Conservation (phyloP, 2,888 invertebrate genomes). For the Lepidocyrtinus sp. region DNA sequence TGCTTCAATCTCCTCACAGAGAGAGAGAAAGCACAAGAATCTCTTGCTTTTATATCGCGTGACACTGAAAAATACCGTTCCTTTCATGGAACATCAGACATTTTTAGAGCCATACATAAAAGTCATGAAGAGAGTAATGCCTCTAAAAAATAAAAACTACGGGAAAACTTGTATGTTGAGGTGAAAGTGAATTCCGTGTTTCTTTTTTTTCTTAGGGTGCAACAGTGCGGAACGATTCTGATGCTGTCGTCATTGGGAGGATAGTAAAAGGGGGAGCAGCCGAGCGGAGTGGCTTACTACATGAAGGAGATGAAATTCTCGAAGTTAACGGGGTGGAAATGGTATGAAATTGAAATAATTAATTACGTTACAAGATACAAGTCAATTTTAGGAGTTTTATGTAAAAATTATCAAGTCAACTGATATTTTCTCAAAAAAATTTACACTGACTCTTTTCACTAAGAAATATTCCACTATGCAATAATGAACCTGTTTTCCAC, state of each 20-base stretch:
- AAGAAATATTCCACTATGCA: no score
- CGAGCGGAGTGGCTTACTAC: constrained; percentile 93
- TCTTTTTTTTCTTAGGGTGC: constrained; percentile 55
- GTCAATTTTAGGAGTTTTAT: no score
- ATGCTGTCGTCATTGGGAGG: constrained; percentile 95
- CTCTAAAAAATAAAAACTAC: neutral
- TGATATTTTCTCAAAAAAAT: no score
- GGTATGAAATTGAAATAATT: no score
- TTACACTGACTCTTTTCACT: no score
- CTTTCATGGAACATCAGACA: constrained; percentile 32
- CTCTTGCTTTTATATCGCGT: neutral
- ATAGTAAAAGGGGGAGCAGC: constrained; percentile 98
- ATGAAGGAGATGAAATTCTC: constrained; percentile 97
- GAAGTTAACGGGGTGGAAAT: constrained; percentile 97
- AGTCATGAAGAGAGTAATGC: constrained; percentile 6
- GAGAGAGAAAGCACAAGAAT: constrained; percentile 22
- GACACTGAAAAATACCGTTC: constrained; percentile 17
- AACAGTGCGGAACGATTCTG: constrained; percentile 79
- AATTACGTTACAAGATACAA: no score
- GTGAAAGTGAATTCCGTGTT: constrained; percentile 40
- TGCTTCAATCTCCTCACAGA: neutral
- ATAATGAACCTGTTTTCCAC: no score
- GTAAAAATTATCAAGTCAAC: no score
- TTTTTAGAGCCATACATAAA: constrained; percentile 20
- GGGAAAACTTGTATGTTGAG: neutral